A percentile compares a stretch with the other conserved stretches of the same genome.
Conservation (phyloP, 2,113 vertebrate genomes). For the Mirounga angustirostris region DNA sequence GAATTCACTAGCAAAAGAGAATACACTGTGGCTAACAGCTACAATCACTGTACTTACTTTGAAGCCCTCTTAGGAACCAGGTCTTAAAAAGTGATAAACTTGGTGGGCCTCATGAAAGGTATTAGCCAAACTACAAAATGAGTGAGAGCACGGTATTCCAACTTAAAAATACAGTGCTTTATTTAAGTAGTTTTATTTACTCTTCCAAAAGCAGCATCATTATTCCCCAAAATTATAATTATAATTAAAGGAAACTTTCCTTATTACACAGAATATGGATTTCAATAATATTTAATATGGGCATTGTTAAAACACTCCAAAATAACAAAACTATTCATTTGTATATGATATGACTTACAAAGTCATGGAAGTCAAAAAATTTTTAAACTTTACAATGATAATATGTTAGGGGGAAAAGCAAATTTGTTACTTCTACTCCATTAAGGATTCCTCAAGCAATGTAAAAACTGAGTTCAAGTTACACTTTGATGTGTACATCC, state of each 20-base stretch:
- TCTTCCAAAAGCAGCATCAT: not conserved
- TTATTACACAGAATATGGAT: not conserved
- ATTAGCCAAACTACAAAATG: constrained; percentile 42
- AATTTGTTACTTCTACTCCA: constrained; percentile 58
- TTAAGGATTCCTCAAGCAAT: constrained; percentile 64
- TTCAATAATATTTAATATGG: constrained; percentile 11
- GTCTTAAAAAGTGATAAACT: constrained; percentile 47
- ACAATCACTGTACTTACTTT: constrained; percentile 38
- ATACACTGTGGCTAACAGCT: constrained; percentile 19
- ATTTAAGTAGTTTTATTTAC: not conserved
- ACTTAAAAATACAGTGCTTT: constrained; percentile 21
- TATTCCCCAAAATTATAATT: constrained; percentile 12
- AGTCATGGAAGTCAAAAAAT: not conserved
- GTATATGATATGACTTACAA: not conserved
- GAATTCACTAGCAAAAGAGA: constrained; percentile 53
- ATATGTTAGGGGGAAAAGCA: constrained; percentile 6
- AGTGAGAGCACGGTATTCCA: not conserved
- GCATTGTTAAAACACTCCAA: constrained; percentile 2
- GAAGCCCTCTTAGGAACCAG: constrained; percentile 57
- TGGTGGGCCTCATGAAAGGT: constrained; percentile 29
- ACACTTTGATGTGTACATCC: constrained; percentile 75
- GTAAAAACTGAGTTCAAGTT: constrained; percentile 62
- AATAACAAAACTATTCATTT: constrained; percentile 20
- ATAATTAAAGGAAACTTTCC: constrained; percentile 50
- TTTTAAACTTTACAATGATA: constrained; percentile 35